Evolutionary conservation across 2,888 invertebrate species (phyloP), one percentile per base, ranked within the genome.

Genomic region (Chironomus tentans): DNA sequence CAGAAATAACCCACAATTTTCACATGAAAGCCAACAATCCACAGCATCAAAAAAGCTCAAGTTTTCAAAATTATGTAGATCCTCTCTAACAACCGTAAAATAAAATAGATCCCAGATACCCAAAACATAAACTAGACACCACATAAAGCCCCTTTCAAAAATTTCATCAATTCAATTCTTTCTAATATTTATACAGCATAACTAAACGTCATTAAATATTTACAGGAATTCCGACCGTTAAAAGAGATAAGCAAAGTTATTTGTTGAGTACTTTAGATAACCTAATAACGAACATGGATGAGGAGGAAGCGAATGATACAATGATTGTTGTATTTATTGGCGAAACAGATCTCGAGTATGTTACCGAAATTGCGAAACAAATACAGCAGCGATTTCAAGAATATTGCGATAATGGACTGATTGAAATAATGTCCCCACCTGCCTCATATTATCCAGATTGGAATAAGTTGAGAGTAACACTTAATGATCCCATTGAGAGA

Each of bases 341-440:
- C 0, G 97, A 97, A 87, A 91, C 90, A 28, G 93, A 95, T 81
- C 80, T 90, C 79, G 89, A 91, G 68, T 92, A 91, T 80, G 91
- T 94, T 4, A 84, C 89, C 28, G 87, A 91, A 79, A 88, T 91
- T 13, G 92, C 93, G 4, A 88, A 88, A 78, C 89, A 91, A 82
- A 90, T 95, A 62, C 91, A 93, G 83, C 85, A 86, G 3, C 87
- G 94, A 80, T 95, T 96, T 83, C 87, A 90, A 2, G 85, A 85
- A 47, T 90, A 92, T 79, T 87, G 94, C 13, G 90, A 91, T 77
- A 87, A 86, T 76, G 96, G 97, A 21, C 85, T 97, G 10, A 89
- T 98, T 69, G 97, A 98, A 83, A 90, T 98, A 10, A 87, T 98
- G 72, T 89, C 96, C 1, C 97, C 97, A 0, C 89, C 93, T 0